A percentile compares a stretch with the other conserved stretches of the same genome.
phyloP scores from a whole-genome alignment of 1,140 invertebrate genomes.

The Microplitis demolitor region DNA sequence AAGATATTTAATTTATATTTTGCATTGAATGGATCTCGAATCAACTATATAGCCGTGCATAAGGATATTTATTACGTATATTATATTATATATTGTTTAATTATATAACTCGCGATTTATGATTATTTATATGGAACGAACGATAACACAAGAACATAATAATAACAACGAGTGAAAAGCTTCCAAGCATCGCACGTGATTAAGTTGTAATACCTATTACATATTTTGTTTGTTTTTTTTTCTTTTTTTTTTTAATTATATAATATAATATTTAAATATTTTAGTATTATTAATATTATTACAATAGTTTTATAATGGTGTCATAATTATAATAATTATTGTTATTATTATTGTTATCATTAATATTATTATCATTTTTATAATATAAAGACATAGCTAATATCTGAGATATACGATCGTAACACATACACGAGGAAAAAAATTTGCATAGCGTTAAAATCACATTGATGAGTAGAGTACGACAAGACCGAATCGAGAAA shows the following conservation, averaged over 20 bases:
- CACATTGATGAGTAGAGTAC: slow-evolving; percentile 56
- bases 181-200: slow-evolving; percentile 32
- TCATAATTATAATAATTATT: slow-evolving; percentile 24
- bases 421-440: slow-evolving; percentile 59
- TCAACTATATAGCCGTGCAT: slow-evolving; percentile 1
- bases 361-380: slow-evolving; percentile 20
- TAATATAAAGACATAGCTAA: slow-evolving; percentile 28
- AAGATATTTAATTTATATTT: slow-evolving; percentile 9
- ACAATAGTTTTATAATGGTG: slow-evolving; percentile 22
- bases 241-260: slow-evolving; percentile 10
- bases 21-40: slow-evolving; percentile 16
- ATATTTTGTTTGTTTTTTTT: slow-evolving; percentile 8
- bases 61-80: neutral
- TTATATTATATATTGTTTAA: neutral
- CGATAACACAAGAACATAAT: slow-evolving; percentile 10
- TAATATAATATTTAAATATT: slow-evolving; percentile 18
- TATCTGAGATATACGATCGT: slow-evolving; percentile 30
- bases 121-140: neutral
- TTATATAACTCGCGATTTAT: slow-evolving; percentile 12
- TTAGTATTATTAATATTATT: slow-evolving; percentile 25
- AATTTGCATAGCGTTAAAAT: slow-evolving; percentile 55
- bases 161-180: slow-evolving; percentile 31
- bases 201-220: slow-evolving; percentile 30
- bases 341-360: slow-evolving; percentile 13
- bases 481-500: slow-evolving; percentile 10